Base-by-base conservation (phyloP, 2,113 vertebrate species). In the Cervus canadensis region DNA sequence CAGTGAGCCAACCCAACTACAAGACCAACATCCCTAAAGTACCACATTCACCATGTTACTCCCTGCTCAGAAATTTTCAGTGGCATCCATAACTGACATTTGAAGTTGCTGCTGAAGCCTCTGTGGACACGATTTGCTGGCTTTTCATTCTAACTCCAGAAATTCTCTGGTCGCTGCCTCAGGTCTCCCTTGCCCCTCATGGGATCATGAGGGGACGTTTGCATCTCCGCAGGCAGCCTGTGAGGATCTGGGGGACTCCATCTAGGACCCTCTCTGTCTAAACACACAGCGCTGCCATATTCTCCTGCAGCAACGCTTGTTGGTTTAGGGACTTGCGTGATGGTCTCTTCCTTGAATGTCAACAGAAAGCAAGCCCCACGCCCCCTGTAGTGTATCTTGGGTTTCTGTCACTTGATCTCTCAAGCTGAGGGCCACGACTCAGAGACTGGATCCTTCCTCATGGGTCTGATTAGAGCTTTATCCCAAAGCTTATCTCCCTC, bases 141-240 rank as follows among this genome's bases (percentile, higher is more conserved):
- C 36, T 85, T 94, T 92, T 89, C 48, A 54, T 56, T 96, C 16
- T 19, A 89, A 56, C 30, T 86, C 43, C 40, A 25, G 48, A 36
- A 81, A 36, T 88, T 83, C 40, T 83, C 30, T 56, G 30, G 33
- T 78, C 36, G 1, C 33, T 56, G 36, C 67, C 50, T 92, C 56
- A n/a, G 54, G 28, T 28, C 43, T 59, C 56, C 43, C 6, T 30
- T 2, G 6, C 2, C 26, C 40, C 4, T 56, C 36, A 23, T 9
- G 7, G 28, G 23, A 28, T 28, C 12, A 2, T 2, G 17, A 82
- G 25, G 64, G 36, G 52, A 17, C 3, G 48, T 87, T 26, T 28
- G 40, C 23, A 56, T 81, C 33, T 62, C 82, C 2, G 16, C 28
- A 40, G 10, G 19, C 10, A 33, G 76, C 21, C 43, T n/a, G 5